Evolutionary conservation across 2,888 invertebrate species (phyloP), one percentile per base, ranked within the genome.

Genomic region (Parnassius glacialis): DNA sequence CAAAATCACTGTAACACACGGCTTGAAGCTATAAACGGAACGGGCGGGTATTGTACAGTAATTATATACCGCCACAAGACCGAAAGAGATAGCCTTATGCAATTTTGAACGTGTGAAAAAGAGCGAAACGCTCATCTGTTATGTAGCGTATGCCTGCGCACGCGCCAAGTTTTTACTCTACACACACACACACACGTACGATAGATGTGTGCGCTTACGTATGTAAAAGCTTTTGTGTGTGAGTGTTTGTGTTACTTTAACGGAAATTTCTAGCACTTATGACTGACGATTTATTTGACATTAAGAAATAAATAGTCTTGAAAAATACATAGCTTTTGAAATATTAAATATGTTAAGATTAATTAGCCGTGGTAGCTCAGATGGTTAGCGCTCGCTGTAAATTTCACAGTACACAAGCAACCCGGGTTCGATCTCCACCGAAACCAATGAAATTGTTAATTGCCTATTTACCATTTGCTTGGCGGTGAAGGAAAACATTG

Each of bases 251-350:
- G 52, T 65, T 57, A 63, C 69, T 71, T 76, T 80, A 84, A 83
- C 84, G 85, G 88, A 87, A 85, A 82, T 82, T 84, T 87, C 85
- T 85, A 83, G 81, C 71, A 70, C 71, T 64, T 71, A 67, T 76
- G 80, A 83, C 80, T 75, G 73, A 81, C 80, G 76, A 67, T 66
- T 67, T 69, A 73, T 74, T 78, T 81, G 85, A 83, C 83, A 83
- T 78, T 73, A 75, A 67, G 70, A 72, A 67, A 67, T 48, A 66
- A 77, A 76, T 80, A 70, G 58, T 60, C 69, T 81, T 81, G 78
- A 73, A 61, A 64, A 74, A 78, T 75, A 77, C n/a, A n/a, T n/a
- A n/a, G 72, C 69, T 63, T 66, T 12, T 62, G 34, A 7, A 3
- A 34, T 34, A 34, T 34, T 5, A 34, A 34, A 34, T 34, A 34